phyloP scores from a whole-genome alignment of 2,113 vertebrate genomes.

The Antechinus stuartii region DNA sequence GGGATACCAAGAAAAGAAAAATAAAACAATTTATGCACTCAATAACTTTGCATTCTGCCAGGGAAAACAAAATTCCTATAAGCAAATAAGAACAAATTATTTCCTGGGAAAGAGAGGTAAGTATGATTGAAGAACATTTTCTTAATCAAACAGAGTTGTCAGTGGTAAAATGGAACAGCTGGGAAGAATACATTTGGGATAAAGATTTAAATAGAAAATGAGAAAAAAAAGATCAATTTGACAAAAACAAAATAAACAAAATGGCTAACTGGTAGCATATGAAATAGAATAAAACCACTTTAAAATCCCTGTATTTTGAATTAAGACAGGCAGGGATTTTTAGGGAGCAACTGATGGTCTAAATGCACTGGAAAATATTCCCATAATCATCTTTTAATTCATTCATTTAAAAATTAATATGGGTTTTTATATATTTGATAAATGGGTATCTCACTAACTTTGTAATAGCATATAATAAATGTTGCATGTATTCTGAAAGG shows the following conservation, averaged over 20 bases:
- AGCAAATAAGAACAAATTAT: not conserved
- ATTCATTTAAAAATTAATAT: constrained; percentile 61
- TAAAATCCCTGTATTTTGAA: constrained; percentile 22
- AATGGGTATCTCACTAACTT: constrained; percentile 52
- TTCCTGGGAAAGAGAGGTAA: not conserved
- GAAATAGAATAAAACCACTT: constrained; percentile 26
- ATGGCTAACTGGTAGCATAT: not conserved
- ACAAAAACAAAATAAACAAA: not conserved
- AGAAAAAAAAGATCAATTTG: constrained; percentile 26
- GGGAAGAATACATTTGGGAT: not conserved
- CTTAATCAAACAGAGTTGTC: not conserved
- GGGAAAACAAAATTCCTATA: not conserved
- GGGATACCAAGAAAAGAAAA: not conserved
- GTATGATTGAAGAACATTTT: not conserved
- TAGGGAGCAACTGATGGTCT: constrained; percentile 41
- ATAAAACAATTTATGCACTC: not conserved
- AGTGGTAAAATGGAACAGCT: not conserved
- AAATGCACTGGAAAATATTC: not conserved
- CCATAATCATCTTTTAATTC: constrained; percentile 58
- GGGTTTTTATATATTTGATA: constrained; percentile 31
- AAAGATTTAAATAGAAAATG: not conserved
- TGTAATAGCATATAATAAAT: constrained; percentile 29
- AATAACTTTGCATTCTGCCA: not conserved
- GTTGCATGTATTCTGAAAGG: constrained; percentile 5
- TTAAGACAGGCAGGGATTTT: constrained; percentile 24